Evolutionary conservation across 2,113 vertebrate species (phyloP).

Genomic region (Ailurus styani): DNA sequence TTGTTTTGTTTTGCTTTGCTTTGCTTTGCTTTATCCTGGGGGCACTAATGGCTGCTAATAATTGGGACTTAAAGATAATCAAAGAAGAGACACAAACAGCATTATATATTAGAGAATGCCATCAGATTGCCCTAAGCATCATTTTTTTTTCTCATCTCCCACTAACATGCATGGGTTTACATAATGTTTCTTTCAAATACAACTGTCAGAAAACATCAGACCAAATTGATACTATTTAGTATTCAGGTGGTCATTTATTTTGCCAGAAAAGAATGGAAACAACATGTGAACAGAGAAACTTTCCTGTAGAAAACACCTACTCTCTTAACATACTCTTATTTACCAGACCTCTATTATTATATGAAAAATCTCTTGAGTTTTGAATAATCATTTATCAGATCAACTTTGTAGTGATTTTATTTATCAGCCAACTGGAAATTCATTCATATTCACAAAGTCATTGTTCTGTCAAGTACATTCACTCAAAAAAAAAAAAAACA

Average conservation of each 20-base stretch:
- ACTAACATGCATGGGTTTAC: constrained; percentile 27
- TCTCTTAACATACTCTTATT: constrained; percentile 38
- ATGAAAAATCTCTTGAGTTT: constrained; percentile 14
- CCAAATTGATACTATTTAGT: constrained; percentile 48
- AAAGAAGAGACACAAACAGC: constrained; percentile 53
- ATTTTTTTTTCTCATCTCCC: constrained; percentile 52
- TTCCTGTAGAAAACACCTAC: neutral
- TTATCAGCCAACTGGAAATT: constrained; percentile 4
- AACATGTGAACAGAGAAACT: neutral
- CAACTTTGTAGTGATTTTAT: constrained; percentile 28
- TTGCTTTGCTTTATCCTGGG: constrained; percentile 12
- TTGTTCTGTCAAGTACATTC: neutral
- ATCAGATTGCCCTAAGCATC: constrained; percentile 7
- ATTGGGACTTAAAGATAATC: constrained; percentile 60
- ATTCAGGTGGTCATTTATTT: constrained; percentile 47
- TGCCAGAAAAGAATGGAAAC: constrained; percentile 7
- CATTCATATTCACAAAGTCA: neutral
- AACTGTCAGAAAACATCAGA: constrained; percentile 48
- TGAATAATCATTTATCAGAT: constrained; percentile 44
- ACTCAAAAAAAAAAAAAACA: neutral
- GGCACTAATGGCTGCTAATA: constrained; percentile 54
- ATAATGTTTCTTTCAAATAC: constrained; percentile 52
- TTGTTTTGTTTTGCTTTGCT: constrained; percentile 46
- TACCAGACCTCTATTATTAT: constrained; percentile 17
- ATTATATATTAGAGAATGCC: constrained; percentile 43